Percentiles rank a stretch among this genome's conserved stretches.
Conservation (phyloP, 1,140 invertebrate species). For the Euborellia annulipes region DNA sequence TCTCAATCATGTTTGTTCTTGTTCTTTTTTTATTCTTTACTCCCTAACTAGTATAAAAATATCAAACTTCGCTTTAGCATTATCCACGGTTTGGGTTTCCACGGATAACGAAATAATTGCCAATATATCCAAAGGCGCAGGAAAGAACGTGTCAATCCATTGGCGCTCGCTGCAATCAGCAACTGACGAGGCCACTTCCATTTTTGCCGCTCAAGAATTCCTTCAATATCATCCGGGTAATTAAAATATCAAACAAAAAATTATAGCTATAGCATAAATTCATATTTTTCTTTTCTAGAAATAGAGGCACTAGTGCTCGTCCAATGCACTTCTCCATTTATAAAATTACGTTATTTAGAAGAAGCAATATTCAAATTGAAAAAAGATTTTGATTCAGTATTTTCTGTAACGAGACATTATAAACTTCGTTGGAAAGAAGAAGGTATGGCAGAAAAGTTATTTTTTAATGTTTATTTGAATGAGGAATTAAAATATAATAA, state of each 20-base stretch:
- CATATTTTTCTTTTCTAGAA: slow-evolving; percentile 13
- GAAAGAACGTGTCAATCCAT: slow-evolving; percentile 19
- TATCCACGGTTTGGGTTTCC: slow-evolving; percentile 28
- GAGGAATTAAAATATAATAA: no score
- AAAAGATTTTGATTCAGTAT: slow-evolving; percentile 25
- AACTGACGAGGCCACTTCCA: slow-evolving; percentile 23
- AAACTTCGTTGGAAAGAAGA: slow-evolving; percentile 25
- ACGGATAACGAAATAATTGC: slow-evolving; percentile 25
- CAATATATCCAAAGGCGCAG: slow-evolving; percentile 14
- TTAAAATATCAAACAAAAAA: background rate
- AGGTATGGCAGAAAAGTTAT: slow-evolving; percentile 1
- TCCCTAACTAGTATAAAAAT: no score
- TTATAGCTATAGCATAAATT: background rate
- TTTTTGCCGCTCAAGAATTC: slow-evolving; percentile 27
- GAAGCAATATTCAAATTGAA: slow-evolving; percentile 19
- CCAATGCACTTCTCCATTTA: slow-evolving; percentile 29
- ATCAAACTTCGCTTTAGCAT: slow-evolving; percentile 18
- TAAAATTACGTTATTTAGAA: slow-evolving; percentile 21
- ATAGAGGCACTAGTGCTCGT: slow-evolving; percentile 23
- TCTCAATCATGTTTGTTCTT: no score
- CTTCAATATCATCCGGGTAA: slow-evolving; percentile 19
- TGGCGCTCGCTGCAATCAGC: slow-evolving; percentile 21
- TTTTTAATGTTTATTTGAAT: no score
- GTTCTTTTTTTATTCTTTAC: no score
- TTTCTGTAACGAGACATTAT: slow-evolving; percentile 25